A percentile compares a stretch with the other conserved stretches of the same genome.
Evolutionary conservation across 2,113 vertebrate genomes (phyloP).

Genomic region (Amphiprion ocellaris): DNA sequence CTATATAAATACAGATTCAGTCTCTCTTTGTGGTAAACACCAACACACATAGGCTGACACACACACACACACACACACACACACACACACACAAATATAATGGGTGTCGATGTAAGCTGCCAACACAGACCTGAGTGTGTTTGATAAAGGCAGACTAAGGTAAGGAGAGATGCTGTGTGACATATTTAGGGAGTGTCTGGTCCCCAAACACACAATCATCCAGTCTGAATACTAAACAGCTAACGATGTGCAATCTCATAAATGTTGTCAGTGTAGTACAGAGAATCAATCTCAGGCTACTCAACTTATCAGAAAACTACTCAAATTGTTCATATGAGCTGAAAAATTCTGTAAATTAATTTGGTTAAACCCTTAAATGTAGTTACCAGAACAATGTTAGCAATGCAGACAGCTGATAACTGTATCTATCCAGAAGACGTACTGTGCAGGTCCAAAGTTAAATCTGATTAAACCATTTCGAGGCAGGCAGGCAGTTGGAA

Average conservation of each 20-base stretch:
- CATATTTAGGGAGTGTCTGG: not conserved
- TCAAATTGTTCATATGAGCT: no score
- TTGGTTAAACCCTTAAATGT: no score
- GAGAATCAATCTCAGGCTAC: not conserved
- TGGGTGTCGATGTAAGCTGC: not conserved
- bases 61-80: not conserved
- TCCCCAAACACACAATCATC: not conserved
- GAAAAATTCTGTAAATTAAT: no score
- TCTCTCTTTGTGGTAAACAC: conserved; percentile 13
- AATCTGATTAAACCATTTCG: no score
- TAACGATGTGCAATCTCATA: not conserved
- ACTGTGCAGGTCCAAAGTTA: no score
- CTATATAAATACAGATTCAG: conserved; percentile 40
- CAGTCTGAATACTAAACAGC: not conserved
- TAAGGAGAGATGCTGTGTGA: not conserved
- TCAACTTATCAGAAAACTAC: not conserved
- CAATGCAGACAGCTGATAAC: no score
- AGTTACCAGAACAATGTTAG: no score
- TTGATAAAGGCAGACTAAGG: not conserved
- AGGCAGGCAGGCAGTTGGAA: no score
- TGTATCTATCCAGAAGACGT: no score
- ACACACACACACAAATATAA: not conserved
- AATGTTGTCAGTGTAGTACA: not conserved
- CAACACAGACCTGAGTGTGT: conserved; percentile 8
- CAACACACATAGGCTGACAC: not conserved